Percentiles rank a stretch among this genome's conserved stretches.
Conservation (phyloP, 2,113 vertebrate species). For the Tragelaphus scriptus region DNA sequence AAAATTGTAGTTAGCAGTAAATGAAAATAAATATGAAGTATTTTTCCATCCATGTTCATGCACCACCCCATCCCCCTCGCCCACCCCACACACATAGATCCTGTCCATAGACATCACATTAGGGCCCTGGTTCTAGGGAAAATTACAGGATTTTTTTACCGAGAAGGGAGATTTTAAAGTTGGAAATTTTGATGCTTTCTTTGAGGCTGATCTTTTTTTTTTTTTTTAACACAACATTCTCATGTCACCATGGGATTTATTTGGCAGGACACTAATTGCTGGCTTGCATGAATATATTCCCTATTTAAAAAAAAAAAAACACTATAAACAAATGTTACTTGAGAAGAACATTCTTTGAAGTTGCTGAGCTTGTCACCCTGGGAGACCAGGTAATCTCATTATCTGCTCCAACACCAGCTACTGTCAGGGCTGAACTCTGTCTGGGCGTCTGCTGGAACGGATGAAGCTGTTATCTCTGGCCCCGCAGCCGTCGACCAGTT, state of each 20-base stretch:
- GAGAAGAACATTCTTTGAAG: background rate
- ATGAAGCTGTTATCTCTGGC: background rate
- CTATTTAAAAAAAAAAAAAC: background rate
- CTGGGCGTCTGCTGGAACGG: rapidly evolving
- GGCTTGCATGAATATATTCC: background rate
- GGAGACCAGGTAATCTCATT: background rate
- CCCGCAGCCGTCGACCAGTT: rapidly evolving
- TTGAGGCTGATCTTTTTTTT: background rate
- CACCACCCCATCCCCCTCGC: rapidly evolving
- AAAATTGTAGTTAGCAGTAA: background rate
- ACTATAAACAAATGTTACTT: background rate
- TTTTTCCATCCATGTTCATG: background rate
- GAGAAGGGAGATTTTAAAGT: background rate
- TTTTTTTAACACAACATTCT: background rate
- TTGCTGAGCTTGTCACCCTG: background rate
- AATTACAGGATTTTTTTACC: background rate
- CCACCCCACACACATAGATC: background rate
- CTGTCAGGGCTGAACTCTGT: background rate
- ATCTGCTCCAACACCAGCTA: background rate
- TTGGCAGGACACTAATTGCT: conserved; percentile 28
- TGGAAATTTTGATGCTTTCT: background rate
- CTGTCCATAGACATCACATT: background rate
- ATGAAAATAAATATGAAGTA: background rate
- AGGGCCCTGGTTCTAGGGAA: background rate
- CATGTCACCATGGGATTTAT: background rate